Evolutionary conservation across 1,140 invertebrate genomes (phyloP), one percentile per base, ranked within the genome.

Genomic region (Solen grandis): DNA sequence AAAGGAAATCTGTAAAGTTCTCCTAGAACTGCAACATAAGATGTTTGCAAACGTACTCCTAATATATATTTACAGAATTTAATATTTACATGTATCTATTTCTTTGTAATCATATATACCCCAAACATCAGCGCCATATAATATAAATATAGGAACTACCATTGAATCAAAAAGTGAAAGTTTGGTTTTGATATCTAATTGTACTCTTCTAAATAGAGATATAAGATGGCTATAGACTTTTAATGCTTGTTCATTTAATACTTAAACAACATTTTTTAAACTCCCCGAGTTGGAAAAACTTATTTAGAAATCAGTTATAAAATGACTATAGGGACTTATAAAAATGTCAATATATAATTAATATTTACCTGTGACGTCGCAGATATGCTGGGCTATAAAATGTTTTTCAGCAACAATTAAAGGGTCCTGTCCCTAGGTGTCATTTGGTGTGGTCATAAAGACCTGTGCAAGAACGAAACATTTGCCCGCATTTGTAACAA

Each of bases 31-130:
- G 59, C 59, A 29, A 5, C 29, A n/a, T 60, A 33, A 5, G 59
- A 33, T 60, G 59, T 60, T 60, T 60, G 29, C 22, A 5, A 10
- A 13, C 25, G 8, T 29, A 60, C 59, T 5, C 59, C 59, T 60
- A 60, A 60, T 4, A 60, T 4, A 60, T 60, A 29, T 60, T 60
- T 60, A 60, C 13, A 60, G 35, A 60, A 5, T 31, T 60, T 60
- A 8, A 60, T 27, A 29, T n/a, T n/a, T n/a, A n/a, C n/a, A n/a
- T n/a, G n/a, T n/a, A n/a, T n/a, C n/a, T n/a, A n/a, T n/a, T n/a
- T n/a, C n/a, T n/a, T n/a, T n/a, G n/a, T n/a, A n/a, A n/a, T n/a
- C n/a, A n/a, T n/a, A n/a, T n/a, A n/a, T 60, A 33, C 25, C 59
- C 59, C 59, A 60, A 5, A 60, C 25, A 16, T 60, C 59, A 31